Percentiles rank a stretch among this genome's conserved stretches.
Conservation (phyloP, 2,888 invertebrate genomes). For the Eurytoma adleriae region DNA sequence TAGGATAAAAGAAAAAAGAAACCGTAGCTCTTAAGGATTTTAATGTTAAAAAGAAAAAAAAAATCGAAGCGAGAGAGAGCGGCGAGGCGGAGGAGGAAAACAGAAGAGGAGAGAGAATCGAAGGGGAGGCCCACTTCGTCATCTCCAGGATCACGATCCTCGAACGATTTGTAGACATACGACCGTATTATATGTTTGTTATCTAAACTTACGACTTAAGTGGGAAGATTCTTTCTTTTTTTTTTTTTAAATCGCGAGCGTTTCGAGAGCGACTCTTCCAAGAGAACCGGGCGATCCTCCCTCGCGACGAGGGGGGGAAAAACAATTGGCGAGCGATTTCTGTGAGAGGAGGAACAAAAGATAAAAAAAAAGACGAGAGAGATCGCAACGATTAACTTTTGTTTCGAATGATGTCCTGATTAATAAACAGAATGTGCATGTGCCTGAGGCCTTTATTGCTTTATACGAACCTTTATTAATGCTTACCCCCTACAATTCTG, state of each 20-base stretch:
- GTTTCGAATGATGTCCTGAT: constrained; percentile 74
- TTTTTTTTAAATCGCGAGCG: constrained; percentile 7
- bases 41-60: constrained; percentile 45
- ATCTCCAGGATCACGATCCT: constrained; percentile 20
- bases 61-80: constrained; percentile 47
- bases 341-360: constrained; percentile 3
- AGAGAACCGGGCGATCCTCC: constrained; percentile 14
- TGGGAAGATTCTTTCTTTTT: constrained; percentile 10
- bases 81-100: not conserved
- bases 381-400: constrained; percentile 67
- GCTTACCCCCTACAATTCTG: constrained; percentile 41
- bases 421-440: constrained; percentile 76
- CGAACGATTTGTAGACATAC: constrained; percentile 25
- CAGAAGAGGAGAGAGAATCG: constrained; percentile 52
- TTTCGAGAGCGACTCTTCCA: constrained; percentile 25
- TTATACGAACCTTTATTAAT: constrained; percentile 62
- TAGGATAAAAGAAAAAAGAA: constrained; percentile 32
- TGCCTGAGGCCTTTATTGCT: constrained; percentile 74
- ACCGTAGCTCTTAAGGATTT: constrained; percentile 50
- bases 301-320: constrained; percentile 3
- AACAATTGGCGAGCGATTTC: not conserved
- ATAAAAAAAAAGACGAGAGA: constrained; percentile 58
- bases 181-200: constrained; percentile 50
- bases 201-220: constrained; percentile 41
- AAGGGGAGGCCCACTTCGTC: constrained; percentile 48